These are phyloP conservation scores for Aspidiotus destructor DNA, from an alignment of 2,888 invertebrate genomes.

Conservation along the genomic window DNA sequence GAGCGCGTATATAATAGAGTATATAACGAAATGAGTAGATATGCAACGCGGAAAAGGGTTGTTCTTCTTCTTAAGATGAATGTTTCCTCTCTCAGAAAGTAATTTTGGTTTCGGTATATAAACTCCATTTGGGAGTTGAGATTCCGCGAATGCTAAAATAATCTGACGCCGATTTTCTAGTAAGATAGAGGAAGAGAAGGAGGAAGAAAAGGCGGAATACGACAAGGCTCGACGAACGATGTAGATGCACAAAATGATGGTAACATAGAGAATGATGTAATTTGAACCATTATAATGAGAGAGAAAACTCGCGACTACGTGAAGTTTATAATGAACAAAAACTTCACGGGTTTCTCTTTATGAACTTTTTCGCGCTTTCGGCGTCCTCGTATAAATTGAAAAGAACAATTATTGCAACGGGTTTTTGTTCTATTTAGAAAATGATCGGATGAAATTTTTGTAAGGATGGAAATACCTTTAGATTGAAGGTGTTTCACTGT, in stretches of 20 bases:
- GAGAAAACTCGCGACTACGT: slow-evolving; percentile 5
- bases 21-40: not conserved
- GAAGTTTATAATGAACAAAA: slow-evolving; percentile 11
- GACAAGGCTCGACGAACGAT: too few species aligned
- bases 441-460: too few species aligned
- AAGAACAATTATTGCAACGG: too few species aligned
- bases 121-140: slow-evolving; percentile 30
- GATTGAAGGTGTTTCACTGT: too few species aligned
- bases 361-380: not conserved
- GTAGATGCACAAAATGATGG: too few species aligned
- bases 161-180: slow-evolving; percentile 23
- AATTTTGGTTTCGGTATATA: slow-evolving; percentile 27
- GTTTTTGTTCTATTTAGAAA: too few species aligned
- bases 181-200: slow-evolving; percentile 1
- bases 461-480: too few species aligned
- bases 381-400: too few species aligned
- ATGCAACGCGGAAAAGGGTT: slow-evolving; percentile 5
- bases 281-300: slow-evolving; percentile 8
- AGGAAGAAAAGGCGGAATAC: not conserved
- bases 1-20: slow-evolving; percentile 10
- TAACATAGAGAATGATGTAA: slow-evolving; percentile 9
- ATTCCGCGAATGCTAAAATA: slow-evolving; percentile 30
- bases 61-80: slow-evolving; percentile 28
- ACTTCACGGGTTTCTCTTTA: not conserved
- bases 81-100: slow-evolving; percentile 30